These are phyloP conservation scores for Centropus bengalensis DNA, from an alignment of 2,113 vertebrate species.

Conservation along the genomic window DNA sequence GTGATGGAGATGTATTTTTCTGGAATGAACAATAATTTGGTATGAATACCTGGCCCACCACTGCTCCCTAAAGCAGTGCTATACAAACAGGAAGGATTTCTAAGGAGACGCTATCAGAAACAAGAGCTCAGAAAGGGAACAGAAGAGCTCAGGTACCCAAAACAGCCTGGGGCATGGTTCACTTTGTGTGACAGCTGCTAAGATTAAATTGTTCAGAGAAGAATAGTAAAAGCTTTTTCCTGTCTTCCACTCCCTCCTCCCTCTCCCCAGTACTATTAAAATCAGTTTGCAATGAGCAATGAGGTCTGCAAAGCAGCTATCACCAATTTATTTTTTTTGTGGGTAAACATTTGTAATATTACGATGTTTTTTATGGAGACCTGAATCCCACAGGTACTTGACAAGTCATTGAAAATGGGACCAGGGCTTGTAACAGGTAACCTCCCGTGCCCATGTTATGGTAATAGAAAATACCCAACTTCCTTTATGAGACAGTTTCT, in stretches of 20 bases:
- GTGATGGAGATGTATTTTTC: neutral
- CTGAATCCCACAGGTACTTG: neutral
- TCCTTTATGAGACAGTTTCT: neutral
- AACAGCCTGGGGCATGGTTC: neutral
- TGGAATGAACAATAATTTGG: neutral
- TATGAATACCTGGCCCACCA: neutral
- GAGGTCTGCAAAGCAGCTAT: neutral
- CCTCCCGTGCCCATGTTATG: neutral
- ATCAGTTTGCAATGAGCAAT: neutral
- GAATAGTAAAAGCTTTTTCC: neutral
- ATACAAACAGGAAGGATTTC: neutral
- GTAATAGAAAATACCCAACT: neutral
- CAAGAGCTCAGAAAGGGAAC: neutral
- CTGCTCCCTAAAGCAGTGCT: neutral
- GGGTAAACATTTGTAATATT: neutral
- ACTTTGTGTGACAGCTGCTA: neutral
- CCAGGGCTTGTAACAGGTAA: neutral
- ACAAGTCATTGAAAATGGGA: neutral
- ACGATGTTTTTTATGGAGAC: slow-evolving; percentile 2
- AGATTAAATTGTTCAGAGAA: neutral
- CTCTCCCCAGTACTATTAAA: neutral
- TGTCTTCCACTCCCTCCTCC: neutral
- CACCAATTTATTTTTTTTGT: neutral
- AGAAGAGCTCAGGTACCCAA: neutral
- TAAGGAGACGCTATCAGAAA: neutral